phyloP scores from a whole-genome alignment of 2,113 vertebrate genomes.

The Nesospiza acunhae region DNA sequence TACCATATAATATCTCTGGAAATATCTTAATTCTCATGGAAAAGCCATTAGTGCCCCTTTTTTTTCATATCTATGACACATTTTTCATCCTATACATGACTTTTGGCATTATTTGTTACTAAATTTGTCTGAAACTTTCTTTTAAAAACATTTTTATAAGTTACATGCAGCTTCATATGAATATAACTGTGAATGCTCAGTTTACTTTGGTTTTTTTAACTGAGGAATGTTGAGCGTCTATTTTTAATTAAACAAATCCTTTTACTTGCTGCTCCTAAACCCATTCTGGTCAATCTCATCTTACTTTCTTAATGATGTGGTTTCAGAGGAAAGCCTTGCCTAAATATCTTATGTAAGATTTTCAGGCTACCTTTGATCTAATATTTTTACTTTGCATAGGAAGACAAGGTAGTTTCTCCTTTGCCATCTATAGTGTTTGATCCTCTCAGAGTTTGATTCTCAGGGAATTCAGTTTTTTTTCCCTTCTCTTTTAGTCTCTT shows the following conservation, averaged over 20 bases:
- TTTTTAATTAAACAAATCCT: background rate
- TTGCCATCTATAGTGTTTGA: background rate
- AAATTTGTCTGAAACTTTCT: background rate
- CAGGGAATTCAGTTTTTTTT: background rate
- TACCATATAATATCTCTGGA: background rate
- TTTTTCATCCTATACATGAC: background rate
- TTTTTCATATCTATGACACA: background rate
- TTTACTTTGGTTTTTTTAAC: background rate
- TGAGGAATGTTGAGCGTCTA: background rate
- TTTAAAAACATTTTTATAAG: background rate
- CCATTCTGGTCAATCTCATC: background rate
- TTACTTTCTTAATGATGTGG: background rate
- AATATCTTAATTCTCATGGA: background rate
- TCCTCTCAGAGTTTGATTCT: background rate
- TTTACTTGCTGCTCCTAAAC: background rate
- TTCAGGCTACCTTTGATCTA: background rate
- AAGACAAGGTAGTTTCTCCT: background rate
- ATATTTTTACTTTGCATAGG: background rate
- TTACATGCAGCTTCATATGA: background rate
- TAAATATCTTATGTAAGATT: background rate
- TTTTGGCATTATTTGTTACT: background rate
- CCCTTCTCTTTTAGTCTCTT: background rate
- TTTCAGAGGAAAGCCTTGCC: background rate
- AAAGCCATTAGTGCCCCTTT: background rate
- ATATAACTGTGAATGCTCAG: background rate